Percentiles rank a stretch among this genome's conserved stretches.
phyloP scores from a whole-genome alignment of 2,113 vertebrate genomes.

The Tupaia tana region DNA sequence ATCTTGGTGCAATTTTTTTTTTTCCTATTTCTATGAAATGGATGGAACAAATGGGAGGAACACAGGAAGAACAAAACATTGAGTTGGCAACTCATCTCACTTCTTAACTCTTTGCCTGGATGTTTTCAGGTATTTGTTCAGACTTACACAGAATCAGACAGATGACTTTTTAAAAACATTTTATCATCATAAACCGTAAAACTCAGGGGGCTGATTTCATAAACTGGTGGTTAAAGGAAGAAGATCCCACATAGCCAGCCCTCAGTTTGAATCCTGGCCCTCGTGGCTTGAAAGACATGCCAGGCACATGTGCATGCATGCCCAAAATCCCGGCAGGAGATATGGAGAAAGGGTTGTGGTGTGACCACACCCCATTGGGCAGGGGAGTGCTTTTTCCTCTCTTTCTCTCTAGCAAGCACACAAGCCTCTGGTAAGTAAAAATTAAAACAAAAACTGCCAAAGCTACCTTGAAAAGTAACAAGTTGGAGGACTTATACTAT shows the following conservation, averaged over 20 bases:
- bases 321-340: too few relatives aligned
- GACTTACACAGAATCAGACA: background rate
- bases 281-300: too few relatives aligned
- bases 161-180: background rate
- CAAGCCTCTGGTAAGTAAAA: too few relatives aligned
- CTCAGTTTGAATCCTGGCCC: too few relatives aligned
- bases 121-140: constrained; percentile 33
- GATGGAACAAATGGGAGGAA: background rate
- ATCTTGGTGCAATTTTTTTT: background rate
- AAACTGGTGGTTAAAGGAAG: too few relatives aligned
- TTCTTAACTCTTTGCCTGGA: background rate
- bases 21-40: background rate
- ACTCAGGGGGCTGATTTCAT: too few relatives aligned
- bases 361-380: too few relatives aligned
- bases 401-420: too few relatives aligned
- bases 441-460: background rate
- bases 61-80: background rate
- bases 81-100: background rate
- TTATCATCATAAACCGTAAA: background rate
- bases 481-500: background rate
- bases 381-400: too few relatives aligned
- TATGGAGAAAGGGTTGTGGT: too few relatives aligned
- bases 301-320: too few relatives aligned
- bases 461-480: background rate
- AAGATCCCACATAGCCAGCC: too few relatives aligned